Conservation (phyloP, 2,113 vertebrate species). For the Peucedramus taeniatus region DNA sequence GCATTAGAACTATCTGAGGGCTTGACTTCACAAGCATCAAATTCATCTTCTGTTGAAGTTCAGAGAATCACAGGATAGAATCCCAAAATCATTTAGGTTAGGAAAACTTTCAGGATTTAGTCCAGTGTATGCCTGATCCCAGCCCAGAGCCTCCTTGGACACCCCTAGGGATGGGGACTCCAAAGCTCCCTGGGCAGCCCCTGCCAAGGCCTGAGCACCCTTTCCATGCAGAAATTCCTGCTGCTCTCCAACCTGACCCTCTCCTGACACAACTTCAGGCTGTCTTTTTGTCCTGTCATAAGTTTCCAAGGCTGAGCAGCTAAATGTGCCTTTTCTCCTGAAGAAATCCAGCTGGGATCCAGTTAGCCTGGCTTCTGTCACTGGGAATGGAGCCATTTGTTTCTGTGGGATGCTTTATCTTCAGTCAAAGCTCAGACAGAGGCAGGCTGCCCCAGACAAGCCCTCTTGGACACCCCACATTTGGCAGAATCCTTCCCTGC, state of each 20-base stretch:
- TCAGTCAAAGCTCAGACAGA: neutral
- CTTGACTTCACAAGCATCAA: neutral
- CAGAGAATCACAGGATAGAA: neutral
- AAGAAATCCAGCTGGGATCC: neutral
- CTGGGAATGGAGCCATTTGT: neutral
- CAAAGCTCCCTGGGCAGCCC: neutral
- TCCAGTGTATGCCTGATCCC: neutral
- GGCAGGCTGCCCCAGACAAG: neutral
- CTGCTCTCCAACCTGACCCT: accelerated
- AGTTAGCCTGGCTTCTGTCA: neutral
- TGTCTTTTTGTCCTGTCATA: neutral
- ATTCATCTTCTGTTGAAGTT: neutral
- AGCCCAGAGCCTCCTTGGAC: neutral
- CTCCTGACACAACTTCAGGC: neutral
- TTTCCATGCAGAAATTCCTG: neutral
- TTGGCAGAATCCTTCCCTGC: neutral
- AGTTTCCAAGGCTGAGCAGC: neutral
- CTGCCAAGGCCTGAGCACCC: neutral
- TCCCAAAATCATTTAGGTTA: neutral
- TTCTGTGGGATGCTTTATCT: neutral
- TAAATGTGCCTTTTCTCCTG: neutral
- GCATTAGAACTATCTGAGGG: neutral
- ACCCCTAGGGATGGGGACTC: neutral
- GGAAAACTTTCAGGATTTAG: neutral
- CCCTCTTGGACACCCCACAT: neutral